Base-by-base conservation (phyloP, 2,113 vertebrate species). In the Thomomys bottae region DNA sequence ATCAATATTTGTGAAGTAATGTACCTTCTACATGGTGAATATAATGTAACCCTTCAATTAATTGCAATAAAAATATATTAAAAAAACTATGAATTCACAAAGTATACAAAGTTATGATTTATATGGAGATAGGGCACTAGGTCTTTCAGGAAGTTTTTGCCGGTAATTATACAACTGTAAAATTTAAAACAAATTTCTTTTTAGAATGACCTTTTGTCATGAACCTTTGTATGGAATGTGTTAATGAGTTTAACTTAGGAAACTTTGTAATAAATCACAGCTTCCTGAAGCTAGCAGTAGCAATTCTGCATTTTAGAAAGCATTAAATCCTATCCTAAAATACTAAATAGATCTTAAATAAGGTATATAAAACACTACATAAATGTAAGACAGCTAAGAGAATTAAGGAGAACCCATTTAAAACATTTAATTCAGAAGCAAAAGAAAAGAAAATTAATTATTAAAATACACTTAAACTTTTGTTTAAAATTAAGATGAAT, bases 401-500 rank as follows among this genome's bases (percentile, higher is more conserved):
- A 68, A 81, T 87, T 57, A 84, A 67, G 72, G 36, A 72, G 6
- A 3, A 20, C 77, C 20, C 54, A 80, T 87, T 91, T 91, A 73
- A 59, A 77, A 32, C 15, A 67, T 64, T 91, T 71, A 68, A 90
- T 84, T 87, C n/a, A 80, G 89, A 94, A 89, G 24, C 18, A 76
- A 87, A 91, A 70, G 64, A 79, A 92, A 87, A 91, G 89, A n/a
- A 67, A n/a, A n/a, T n/a, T 66, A 45, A 36, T 54, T 12, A n/a
- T 87, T 34, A 83, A 85, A 84, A 71, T 70, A 8, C 24, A 42
- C 90, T 80, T 23, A 83, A 90, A 77, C 81, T 80, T 1, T 64
- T 84, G 30, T 87, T 78, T 93, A 78, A 84, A 94, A 73, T 88
- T 54, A 90, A 95, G 88, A 93, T 15, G 49, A 54, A 54, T 54